These are phyloP conservation scores for Thyatira batis DNA, from an alignment of 2,888 invertebrate genomes.

Conservation along the genomic window DNA sequence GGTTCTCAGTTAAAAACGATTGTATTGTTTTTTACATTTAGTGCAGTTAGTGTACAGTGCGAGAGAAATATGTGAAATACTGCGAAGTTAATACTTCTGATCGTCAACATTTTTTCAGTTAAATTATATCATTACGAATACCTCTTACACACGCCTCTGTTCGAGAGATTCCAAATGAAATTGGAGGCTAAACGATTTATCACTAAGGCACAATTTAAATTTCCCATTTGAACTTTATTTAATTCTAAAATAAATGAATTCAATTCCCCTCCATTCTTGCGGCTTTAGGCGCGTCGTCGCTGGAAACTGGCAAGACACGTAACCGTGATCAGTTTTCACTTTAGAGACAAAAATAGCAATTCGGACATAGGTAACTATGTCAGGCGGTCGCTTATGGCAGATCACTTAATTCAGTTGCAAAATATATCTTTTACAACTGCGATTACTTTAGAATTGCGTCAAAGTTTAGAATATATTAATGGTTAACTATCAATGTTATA, in stretches of 20 bases:
- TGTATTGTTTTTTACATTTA: slow-evolving; percentile 40
- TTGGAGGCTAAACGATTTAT: slow-evolving; percentile 64
- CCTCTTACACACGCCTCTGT: slow-evolving; percentile 38
- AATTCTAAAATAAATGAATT: slow-evolving; percentile 70
- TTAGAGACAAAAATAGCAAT: background rate
- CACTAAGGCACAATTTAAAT: slow-evolving; percentile 81
- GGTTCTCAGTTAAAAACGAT: slow-evolving; percentile 51
- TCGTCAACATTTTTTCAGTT: slow-evolving; percentile 21
- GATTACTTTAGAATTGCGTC: slow-evolving; percentile 38
- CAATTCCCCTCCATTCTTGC: slow-evolving; percentile 48
- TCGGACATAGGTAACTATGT: background rate
- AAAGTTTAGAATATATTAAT: slow-evolving; percentile 35
- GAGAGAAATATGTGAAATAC: slow-evolving; percentile 40
- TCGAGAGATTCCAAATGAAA: slow-evolving; percentile 58
- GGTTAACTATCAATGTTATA: slow-evolving; percentile 18
- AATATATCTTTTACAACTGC: slow-evolving; percentile 40
- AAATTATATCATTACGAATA: slow-evolving; percentile 30
- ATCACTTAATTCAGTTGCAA: slow-evolving; percentile 22
- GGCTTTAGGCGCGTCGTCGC: background rate
- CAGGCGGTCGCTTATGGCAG: background rate
- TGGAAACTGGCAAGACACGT: background rate
- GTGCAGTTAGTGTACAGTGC: slow-evolving; percentile 65
- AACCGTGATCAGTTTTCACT: background rate
- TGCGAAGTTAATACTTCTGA: slow-evolving; percentile 44
- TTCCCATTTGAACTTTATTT: slow-evolving; percentile 78